Conservation (phyloP, 1,140 invertebrate genomes). For the Mactra quadrangularis region DNA sequence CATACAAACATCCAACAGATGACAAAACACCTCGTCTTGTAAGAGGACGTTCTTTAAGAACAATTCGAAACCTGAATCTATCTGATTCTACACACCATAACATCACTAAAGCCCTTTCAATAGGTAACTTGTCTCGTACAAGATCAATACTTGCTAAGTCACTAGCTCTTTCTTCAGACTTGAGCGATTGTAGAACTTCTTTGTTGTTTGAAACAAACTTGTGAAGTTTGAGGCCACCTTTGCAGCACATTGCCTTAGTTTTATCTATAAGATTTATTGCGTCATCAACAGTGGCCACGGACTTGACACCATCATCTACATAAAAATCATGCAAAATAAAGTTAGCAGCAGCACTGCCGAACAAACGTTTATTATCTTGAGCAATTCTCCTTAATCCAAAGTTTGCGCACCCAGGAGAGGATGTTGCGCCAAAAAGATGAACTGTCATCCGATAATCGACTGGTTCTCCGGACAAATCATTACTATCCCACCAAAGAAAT, state of each 20-base stretch:
- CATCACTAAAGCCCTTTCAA: neutral
- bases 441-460: constrained; percentile 44
- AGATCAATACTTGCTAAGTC: too few relatives aligned
- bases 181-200: too few relatives aligned
- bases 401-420: constrained; percentile 44
- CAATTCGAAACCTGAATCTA: constrained; percentile 49
- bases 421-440: constrained; percentile 60
- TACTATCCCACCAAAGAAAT: constrained; percentile 59
- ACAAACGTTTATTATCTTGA: constrained; percentile 12
- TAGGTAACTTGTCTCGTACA: neutral
- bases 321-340: constrained; percentile 57
- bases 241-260: neutral
- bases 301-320: constrained; percentile 62
- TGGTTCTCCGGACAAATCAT: constrained; percentile 1
- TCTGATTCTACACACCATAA: constrained; percentile 62
- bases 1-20: constrained; percentile 53
- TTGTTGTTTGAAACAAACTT: too few relatives aligned
- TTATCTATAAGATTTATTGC: neutral
- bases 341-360: neutral
- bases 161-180: too few relatives aligned
- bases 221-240: too few relatives aligned
- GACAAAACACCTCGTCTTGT: constrained; percentile 58
- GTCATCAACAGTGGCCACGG: neutral
- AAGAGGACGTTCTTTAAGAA: constrained; percentile 11
- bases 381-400: constrained; percentile 39